Percentiles rank a stretch among this genome's conserved stretches.
These are phyloP conservation scores for Tonatia bakeri DNA, from an alignment of 2,113 vertebrate genomes.

Conservation along the genomic window DNA sequence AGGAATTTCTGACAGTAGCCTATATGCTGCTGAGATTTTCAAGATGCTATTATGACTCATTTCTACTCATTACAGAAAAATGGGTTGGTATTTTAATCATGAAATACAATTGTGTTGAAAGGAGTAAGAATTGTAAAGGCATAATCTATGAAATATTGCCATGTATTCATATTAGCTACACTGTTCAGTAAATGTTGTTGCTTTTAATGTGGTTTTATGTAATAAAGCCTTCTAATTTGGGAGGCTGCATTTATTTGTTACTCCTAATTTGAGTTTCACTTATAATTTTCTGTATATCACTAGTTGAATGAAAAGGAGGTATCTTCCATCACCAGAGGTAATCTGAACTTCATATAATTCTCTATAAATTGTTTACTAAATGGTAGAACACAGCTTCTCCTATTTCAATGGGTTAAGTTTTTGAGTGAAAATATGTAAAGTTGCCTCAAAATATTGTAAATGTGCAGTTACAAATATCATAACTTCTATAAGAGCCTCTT, in stretches of 20 bases:
- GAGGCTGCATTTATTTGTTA: neutral
- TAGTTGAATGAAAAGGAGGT: neutral
- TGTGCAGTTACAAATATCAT: neutral
- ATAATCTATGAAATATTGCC: constrained; percentile 43
- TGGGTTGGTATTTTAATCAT: constrained; percentile 59
- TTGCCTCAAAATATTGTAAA: neutral
- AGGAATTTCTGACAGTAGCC: constrained; percentile 69
- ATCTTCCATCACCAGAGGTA: neutral
- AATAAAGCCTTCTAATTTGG: constrained; percentile 9
- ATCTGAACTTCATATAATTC: neutral
- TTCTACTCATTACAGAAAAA: constrained; percentile 64
- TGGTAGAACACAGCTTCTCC: neutral
- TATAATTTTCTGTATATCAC: neutral
- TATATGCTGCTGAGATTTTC: constrained; percentile 50
- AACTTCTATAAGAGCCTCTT: neutral
- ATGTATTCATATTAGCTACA: neutral
- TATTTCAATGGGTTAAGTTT: neutral
- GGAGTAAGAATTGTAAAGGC: neutral
- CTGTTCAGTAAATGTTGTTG: constrained; percentile 21
- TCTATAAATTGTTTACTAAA: neutral
- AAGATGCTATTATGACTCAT: constrained; percentile 64
- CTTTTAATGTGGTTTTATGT: constrained; percentile 26
- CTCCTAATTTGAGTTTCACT: neutral
- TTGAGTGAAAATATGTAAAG: neutral
- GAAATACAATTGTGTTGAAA: constrained; percentile 45